Evolutionary conservation across 2,113 vertebrate species (phyloP).

Genomic region (Tichodroma muraria): DNA sequence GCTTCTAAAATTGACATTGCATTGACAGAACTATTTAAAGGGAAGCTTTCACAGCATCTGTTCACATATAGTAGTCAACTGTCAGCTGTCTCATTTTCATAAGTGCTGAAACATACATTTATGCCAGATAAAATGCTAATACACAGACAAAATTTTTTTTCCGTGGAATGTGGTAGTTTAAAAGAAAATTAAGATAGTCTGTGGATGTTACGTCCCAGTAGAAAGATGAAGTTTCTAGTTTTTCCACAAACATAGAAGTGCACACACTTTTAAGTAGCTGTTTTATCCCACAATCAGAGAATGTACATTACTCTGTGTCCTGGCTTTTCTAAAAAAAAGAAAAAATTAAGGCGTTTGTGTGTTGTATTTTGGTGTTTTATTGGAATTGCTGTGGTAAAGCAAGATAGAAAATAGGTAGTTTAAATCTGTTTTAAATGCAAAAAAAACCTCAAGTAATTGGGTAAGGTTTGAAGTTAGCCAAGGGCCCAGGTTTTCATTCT

Average conservation of each 20-base stretch:
- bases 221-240: background rate
- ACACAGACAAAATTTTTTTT: background rate
- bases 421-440: background rate
- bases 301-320: background rate
- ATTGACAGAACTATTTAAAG: conserved; percentile 50
- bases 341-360: background rate
- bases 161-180: background rate
- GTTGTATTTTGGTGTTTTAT: background rate
- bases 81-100: conserved; percentile 48
- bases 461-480: background rate
- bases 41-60: conserved; percentile 40
- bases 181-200: background rate
- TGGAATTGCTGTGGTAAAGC: background rate
- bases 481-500: background rate
- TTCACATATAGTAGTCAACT: conserved; percentile 26
- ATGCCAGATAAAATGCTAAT: background rate
- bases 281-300: background rate
- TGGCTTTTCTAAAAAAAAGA: background rate
- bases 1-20: conserved; percentile 2
- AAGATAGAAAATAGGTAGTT: background rate
- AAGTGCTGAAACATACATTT: conserved; percentile 41
- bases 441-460: background rate
- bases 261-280: background rate
- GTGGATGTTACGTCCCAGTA: background rate
- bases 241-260: background rate